Conservation (phyloP, 2,888 invertebrate species). For the Tachina lurida region DNA sequence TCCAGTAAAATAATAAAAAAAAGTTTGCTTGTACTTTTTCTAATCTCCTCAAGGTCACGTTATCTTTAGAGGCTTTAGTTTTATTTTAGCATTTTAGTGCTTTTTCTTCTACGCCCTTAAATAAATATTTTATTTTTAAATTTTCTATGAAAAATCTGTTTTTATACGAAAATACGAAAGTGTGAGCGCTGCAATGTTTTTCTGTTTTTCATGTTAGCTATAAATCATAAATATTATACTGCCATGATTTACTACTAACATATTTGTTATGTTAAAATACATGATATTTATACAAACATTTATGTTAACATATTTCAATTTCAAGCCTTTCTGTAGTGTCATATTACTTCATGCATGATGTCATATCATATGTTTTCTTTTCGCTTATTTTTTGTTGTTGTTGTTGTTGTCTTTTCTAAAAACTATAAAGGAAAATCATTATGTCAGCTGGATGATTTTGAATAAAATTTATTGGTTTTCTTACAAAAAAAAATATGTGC, state of each 20-base stretch:
- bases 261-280: conserved; percentile 10
- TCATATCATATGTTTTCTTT: conserved; percentile 33
- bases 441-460: conserved; percentile 55
- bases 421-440: conserved; percentile 43
- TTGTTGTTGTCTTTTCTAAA: not conserved
- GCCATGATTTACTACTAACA: conserved; percentile 48
- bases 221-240: conserved; percentile 58
- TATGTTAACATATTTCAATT: conserved; percentile 11
- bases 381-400: not conserved
- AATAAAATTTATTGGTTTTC: conserved; percentile 13
- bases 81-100: conserved; percentile 35
- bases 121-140: conserved; percentile 45
- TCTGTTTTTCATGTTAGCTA: conserved; percentile 43
- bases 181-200: conserved; percentile 19
- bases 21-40: conserved; percentile 58
- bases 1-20: conserved; percentile 21
- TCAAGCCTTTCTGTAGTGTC: not conserved
- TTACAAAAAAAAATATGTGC: not conserved
- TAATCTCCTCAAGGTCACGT: conserved; percentile 63
- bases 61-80: conserved; percentile 17
- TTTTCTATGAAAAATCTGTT: conserved; percentile 60
- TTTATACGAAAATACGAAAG: conserved; percentile 33
- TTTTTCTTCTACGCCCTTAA: conserved; percentile 57
- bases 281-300: conserved; percentile 1
- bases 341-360: conserved; percentile 58